phyloP scores from a whole-genome alignment of 2,113 vertebrate genomes.

The Callipepla squamata region DNA sequence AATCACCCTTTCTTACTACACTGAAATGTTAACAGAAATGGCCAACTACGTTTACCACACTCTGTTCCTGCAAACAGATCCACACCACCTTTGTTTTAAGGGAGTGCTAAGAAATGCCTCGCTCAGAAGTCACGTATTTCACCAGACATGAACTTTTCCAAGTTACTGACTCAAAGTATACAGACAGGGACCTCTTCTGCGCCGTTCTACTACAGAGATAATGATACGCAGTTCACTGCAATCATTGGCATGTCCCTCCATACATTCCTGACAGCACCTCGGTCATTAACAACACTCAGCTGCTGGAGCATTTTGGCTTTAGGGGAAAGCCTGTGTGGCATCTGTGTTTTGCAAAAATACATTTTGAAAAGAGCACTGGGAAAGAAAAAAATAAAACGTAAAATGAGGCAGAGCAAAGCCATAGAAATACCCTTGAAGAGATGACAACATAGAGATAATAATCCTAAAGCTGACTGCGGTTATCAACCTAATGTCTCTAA shows the following conservation, averaged over 20 bases:
- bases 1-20: constrained; percentile 31
- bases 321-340: not conserved
- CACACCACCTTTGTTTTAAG: constrained; percentile 26
- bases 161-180: not conserved
- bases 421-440: not conserved
- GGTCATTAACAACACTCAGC: not conserved
- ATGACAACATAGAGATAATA: not conserved
- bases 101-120: not conserved
- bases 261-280: not conserved
- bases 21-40: constrained; percentile 21
- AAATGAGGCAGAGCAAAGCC: not conserved
- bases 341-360: not conserved
- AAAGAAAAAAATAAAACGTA: not conserved
- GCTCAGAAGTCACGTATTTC: not conserved
- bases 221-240: not conserved
- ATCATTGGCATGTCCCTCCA: not conserved
- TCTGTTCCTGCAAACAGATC: constrained; percentile 45
- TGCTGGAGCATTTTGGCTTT: not conserved
- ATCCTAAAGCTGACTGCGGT: constrained; percentile 21
- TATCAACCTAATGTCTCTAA: not conserved
- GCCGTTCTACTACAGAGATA: constrained; percentile 41
- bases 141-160: not conserved
- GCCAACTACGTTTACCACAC: not conserved
- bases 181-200: not conserved
- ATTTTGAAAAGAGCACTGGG: not conserved